Conservation (phyloP, 2,113 vertebrate genomes). For the Serilophus lunatus region DNA sequence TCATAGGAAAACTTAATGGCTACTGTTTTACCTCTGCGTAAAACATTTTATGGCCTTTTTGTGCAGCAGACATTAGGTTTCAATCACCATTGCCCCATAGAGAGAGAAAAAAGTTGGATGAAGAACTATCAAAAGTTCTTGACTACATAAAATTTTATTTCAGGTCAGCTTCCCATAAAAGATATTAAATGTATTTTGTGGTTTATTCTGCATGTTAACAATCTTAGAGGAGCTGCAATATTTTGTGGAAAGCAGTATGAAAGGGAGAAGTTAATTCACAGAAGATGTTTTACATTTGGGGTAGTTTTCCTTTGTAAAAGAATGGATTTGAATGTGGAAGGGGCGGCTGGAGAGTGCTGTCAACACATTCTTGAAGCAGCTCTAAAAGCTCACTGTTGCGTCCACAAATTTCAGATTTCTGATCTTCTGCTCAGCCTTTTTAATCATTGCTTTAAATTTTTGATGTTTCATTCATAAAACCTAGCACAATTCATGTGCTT, state of each 20-base stretch:
- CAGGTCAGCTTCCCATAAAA: conserved; percentile 74
- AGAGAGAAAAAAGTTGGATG: conserved; percentile 68
- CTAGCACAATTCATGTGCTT: neutral
- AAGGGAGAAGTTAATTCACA: conserved; percentile 58
- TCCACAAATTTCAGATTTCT: neutral
- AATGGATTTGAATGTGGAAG: neutral
- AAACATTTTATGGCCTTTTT: conserved; percentile 76
- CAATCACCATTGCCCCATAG: conserved; percentile 70
- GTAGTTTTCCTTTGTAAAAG: conserved; percentile 33
- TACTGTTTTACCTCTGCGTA: conserved; percentile 82
- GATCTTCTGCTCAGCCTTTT: neutral
- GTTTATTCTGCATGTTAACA: conserved; percentile 62
- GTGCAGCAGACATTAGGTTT: conserved; percentile 76
- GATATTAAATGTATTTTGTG: conserved; percentile 76
- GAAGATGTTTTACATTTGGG: conserved; percentile 54
- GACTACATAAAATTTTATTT: conserved; percentile 81
- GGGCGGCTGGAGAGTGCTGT: neutral
- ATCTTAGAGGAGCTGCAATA: conserved; percentile 57
- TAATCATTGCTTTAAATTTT: conserved; percentile 2
- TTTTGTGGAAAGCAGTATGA: conserved; percentile 59
- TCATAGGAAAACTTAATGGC: conserved; percentile 79
- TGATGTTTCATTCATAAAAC: conserved; percentile 43
- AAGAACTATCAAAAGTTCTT: conserved; percentile 76
- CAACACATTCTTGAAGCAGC: neutral
- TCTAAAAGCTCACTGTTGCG: neutral